Base-by-base conservation (phyloP, 2,888 invertebrate species). In the Standfussiana lucernea region DNA sequence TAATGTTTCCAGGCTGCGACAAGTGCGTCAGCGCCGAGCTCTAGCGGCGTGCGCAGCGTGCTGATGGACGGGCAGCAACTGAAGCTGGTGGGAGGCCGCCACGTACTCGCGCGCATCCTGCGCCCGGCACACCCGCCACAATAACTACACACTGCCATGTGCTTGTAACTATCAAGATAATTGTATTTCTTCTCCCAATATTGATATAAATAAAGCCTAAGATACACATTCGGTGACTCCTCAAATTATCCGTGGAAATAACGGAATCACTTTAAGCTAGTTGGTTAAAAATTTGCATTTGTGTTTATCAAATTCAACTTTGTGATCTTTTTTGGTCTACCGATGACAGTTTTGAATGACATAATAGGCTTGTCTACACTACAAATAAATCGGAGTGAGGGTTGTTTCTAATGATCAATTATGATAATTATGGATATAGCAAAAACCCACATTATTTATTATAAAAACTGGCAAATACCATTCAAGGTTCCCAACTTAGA, bases 41-140 rank as follows among this genome's bases (percentile, higher is more conserved):
- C 95, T 79, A 90, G 93, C 82, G 94, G 93, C 50, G 95, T 96
- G 1, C 93, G 96, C 18, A 94, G 95, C 75, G 96, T 96, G 11
- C 88, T 96, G 40, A 95, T 96, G 96, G 96, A 96, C 80, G 96
- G 96, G 0, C 96, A 96, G 53, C 96, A 96, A 67, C 86, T 96
- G 67, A 96, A 96, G 71, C 89, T 96, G 3, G 95, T 96, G 0
- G 95, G 96, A 0, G 96, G 96, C 0, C 89, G 96, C 0, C 96
- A 96, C 81, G 96, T 96, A 0, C 90, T 96, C 0, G 96, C 96
- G 24, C 89, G 96, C 50, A 91, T 96, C 67, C 80, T 96, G 37
- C 90, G 96, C 15, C 96, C 96, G 0, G 91, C 95, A 5, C 94
- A 94, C 45, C 96, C 95, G 56, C 95, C 94, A 5, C 94, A 93